Percentiles rank a stretch among this genome's conserved stretches.
Evolutionary conservation across 2,888 invertebrate species (phyloP).

Genomic region (Dinocampus coccinellae): DNA sequence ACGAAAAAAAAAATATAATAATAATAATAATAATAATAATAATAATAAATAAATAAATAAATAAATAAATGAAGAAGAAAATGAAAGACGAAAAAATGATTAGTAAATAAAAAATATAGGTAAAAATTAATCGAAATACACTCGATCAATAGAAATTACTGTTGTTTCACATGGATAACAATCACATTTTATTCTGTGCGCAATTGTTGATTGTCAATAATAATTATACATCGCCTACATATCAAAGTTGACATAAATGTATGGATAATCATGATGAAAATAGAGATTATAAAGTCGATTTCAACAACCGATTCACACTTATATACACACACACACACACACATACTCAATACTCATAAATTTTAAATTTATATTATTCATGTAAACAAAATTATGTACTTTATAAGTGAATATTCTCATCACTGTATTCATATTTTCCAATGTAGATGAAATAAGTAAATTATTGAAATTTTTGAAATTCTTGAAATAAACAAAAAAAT

Average conservation of each 20-base stretch:
- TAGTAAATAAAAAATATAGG: not conserved
- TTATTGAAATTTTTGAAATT: too few species aligned
- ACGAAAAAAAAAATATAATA: too few species aligned
- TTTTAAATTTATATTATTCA: too few species aligned
- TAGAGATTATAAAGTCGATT: slow-evolving; percentile 16
- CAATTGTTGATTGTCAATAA: slow-evolving; percentile 48
- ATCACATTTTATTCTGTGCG: slow-evolving; percentile 32
- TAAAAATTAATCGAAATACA: not conserved
- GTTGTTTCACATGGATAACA: slow-evolving; percentile 49
- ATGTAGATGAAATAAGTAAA: too few species aligned
- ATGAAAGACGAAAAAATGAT: not conserved
- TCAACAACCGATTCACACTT: slow-evolving; percentile 1
- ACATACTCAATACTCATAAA: too few species aligned
- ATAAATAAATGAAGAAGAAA: too few species aligned
- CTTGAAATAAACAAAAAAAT: too few species aligned
- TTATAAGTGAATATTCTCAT: not conserved
- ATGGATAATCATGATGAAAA: slow-evolving; percentile 38
- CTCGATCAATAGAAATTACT: slow-evolving; percentile 3
- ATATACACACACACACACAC: not conserved
- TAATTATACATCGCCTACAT: slow-evolving; percentile 47
- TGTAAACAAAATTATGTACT: not conserved
- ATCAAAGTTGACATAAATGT: slow-evolving; percentile 53
- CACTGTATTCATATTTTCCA: not conserved
- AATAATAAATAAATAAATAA: too few species aligned
- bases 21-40: too few species aligned